Conservation (phyloP, 2,797 vertebrate species). For the Acanthurus lineatus region DNA sequence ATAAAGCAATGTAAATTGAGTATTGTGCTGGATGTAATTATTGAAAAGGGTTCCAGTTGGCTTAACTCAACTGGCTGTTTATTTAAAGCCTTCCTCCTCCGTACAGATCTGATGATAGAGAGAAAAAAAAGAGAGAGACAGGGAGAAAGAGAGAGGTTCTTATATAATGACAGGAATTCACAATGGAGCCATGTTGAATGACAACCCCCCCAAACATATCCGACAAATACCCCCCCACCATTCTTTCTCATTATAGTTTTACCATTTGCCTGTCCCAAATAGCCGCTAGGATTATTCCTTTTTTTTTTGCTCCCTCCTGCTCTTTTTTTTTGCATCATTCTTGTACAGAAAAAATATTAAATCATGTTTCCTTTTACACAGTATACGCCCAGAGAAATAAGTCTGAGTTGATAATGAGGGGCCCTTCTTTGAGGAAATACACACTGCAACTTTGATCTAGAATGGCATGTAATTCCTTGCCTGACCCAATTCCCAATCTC, state of each 20-base stretch:
- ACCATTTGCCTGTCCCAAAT: slow-evolving; percentile 74
- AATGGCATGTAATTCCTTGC: slow-evolving; percentile 83
- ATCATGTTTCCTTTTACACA: slow-evolving; percentile 76
- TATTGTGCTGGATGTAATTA: slow-evolving; percentile 79
- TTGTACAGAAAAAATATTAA: slow-evolving; percentile 77
- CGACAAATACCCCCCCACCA: slow-evolving; percentile 30
- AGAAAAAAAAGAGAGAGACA: slow-evolving; percentile 28
- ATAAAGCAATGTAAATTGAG: slow-evolving; percentile 77
- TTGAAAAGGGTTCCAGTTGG: slow-evolving; percentile 79
- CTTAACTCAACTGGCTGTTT: slow-evolving; percentile 74
- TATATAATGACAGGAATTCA: slow-evolving; percentile 81
- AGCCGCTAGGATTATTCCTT: slow-evolving; percentile 62
- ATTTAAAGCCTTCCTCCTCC: slow-evolving; percentile 75
- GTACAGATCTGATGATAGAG: slow-evolving; percentile 73
- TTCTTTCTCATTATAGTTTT: slow-evolving; percentile 69
- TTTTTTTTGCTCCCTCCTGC: slow-evolving; percentile 17
- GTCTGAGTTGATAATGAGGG: slow-evolving; percentile 76
- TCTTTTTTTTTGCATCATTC: slow-evolving; percentile 49
- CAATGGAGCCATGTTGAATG: slow-evolving; percentile 74
- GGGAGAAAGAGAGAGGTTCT: slow-evolving; percentile 61
- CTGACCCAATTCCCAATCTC: slow-evolving; percentile 84
- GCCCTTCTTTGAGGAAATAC: slow-evolving; percentile 77
- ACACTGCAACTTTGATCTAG: slow-evolving; percentile 81
- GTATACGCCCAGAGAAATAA: slow-evolving; percentile 70
- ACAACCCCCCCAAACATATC: slow-evolving; percentile 58